Conservation (phyloP, 2,113 vertebrate genomes). For the Leuciscus idus region DNA sequence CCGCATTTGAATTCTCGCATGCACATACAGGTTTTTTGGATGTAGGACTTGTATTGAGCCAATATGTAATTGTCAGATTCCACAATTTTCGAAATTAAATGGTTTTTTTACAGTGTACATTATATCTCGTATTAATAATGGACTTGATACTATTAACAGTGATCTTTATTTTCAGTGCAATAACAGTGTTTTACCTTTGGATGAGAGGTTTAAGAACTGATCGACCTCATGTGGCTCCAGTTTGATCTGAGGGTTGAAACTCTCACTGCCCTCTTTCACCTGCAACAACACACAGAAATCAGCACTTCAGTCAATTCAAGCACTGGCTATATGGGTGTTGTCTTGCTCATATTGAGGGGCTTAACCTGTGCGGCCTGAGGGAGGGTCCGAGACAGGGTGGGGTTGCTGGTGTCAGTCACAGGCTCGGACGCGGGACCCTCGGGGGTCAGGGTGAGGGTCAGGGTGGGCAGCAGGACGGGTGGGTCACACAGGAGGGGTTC, state of each 20-base stretch:
- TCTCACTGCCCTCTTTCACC: constrained; percentile 84
- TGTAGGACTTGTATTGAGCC: too few relatives aligned
- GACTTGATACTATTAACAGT: not conserved
- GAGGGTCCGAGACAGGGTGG: constrained; percentile 41
- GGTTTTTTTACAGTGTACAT: too few relatives aligned
- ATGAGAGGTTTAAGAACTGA: constrained; percentile 94
- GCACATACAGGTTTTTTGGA: too few relatives aligned
- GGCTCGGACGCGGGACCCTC: constrained; percentile 59
- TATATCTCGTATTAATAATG: not conserved
- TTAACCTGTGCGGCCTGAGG: constrained; percentile 58
- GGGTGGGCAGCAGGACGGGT: constrained; percentile 83
- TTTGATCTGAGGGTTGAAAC: constrained; percentile 88
- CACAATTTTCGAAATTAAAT: too few relatives aligned
- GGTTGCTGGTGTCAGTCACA: constrained; percentile 62
- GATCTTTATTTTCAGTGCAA: not conserved
- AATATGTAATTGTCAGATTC: too few relatives aligned
- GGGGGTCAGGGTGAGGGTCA: constrained; percentile 78
- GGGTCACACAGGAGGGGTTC: constrained; percentile 81
- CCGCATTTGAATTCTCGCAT: too few relatives aligned
- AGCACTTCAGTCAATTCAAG: not conserved
- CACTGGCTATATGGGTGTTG: not conserved
- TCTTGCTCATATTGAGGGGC: constrained; percentile 61
- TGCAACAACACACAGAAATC: constrained; percentile 56
- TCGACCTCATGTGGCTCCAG: constrained; percentile 98
- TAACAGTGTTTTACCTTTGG: constrained; percentile 78